These are phyloP conservation scores for Eilema depressum DNA, from an alignment of 2,888 invertebrate species.

Conservation along the genomic window DNA sequence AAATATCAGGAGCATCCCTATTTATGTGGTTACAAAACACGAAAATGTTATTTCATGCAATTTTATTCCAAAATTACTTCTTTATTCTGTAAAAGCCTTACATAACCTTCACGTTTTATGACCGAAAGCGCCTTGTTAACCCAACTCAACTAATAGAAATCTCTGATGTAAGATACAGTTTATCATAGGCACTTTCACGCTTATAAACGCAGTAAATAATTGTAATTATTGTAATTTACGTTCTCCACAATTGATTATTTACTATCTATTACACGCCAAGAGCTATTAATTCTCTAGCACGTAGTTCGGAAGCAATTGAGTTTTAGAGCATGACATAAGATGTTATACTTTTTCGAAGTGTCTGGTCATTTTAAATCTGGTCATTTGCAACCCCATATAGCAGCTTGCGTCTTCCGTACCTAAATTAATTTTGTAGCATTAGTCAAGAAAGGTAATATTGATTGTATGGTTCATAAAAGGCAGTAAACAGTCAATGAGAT, in stretches of 20 bases:
- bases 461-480: too few species aligned
- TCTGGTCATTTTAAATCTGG: too few species aligned
- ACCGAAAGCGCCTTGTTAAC: conserved; percentile 14
- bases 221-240: conserved; percentile 23
- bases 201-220: conserved; percentile 28
- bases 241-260: conserved; percentile 29
- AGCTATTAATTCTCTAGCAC: background rate
- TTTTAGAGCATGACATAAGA: background rate
- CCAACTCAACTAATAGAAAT: conserved; percentile 17
- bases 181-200: conserved; percentile 31
- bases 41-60: background rate
- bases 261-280: conserved; percentile 20
- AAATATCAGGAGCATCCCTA: too few species aligned
- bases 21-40: too few species aligned
- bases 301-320: conserved; percentile 1
- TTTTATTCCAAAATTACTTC: background rate
- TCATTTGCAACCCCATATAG: too few species aligned
- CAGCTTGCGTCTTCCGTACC: too few species aligned
- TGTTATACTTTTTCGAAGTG: background rate
- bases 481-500: too few species aligned
- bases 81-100: background rate
- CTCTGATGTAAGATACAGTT: conserved; percentile 14
- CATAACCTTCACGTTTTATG: background rate
- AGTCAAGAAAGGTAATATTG: too few species aligned
- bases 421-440: too few species aligned